A percentile compares a stretch with the other conserved stretches of the same genome.
Evolutionary conservation across 2,113 vertebrate species (phyloP).

Genomic region (Gorsachius goisagi): DNA sequence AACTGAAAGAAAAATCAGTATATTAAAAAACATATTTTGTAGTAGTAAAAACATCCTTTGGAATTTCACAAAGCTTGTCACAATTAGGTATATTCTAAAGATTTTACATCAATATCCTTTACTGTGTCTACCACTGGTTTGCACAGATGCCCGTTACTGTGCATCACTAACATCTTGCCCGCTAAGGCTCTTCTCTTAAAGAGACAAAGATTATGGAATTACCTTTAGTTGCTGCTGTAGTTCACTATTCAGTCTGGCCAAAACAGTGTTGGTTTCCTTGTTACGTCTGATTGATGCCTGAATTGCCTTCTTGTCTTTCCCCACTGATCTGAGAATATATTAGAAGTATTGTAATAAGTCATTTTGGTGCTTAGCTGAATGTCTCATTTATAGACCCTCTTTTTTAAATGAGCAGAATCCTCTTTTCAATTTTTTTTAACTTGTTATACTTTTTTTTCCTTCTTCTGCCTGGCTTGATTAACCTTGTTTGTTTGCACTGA

Average conservation of each 20-base stretch:
- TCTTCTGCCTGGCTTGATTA: neutral
- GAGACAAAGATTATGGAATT: neutral
- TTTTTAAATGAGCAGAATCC: neutral
- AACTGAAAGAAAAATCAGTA: neutral
- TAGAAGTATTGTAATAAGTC: neutral
- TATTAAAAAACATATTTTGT: neutral
- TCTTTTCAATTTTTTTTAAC: neutral
- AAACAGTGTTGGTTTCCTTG: conserved; percentile 98
- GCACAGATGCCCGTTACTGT: neutral
- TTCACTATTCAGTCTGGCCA: conserved; percentile 98
- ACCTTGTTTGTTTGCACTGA: neutral
- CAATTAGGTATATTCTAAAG: neutral
- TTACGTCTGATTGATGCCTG: conserved; percentile 99
- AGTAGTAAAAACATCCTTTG: neutral
- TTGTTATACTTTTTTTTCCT: neutral
- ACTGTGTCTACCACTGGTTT: neutral
- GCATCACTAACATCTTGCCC: neutral
- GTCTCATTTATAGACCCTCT: neutral
- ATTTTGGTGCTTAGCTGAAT: neutral
- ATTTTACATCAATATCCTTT: neutral
- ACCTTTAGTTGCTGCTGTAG: conserved; percentile 98
- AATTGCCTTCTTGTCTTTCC: conserved; percentile 98
- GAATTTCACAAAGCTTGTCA: neutral
- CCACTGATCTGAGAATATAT: conserved; percentile 85
- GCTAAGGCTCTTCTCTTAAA: neutral